Base-by-base conservation (phyloP, 2,113 vertebrate species). In the Pampusana beccarii region DNA sequence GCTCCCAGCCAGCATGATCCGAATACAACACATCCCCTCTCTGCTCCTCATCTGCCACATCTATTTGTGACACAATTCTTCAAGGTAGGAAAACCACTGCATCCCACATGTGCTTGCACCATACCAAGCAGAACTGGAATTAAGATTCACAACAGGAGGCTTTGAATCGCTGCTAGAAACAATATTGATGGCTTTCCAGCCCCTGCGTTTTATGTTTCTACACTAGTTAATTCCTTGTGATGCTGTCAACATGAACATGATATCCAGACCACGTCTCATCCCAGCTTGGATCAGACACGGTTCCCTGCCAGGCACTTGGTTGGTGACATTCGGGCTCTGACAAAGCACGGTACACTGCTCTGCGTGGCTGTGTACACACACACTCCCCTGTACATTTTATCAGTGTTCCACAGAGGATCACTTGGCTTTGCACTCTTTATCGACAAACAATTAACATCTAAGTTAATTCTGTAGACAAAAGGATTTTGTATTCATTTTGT, bases 371-470 rank as follows among this genome's bases (percentile, higher is more conserved):
- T 40, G 26, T 34, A 33, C 6, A 66, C 40, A 58, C 40, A 26
- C 8, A 8, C 17, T 5, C 18, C 12, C 18, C 31, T 5, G 42
- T 40, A 75, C 50, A 7, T 80, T 94, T 95, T 95, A 97, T 97
- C 96, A 92, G 67, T 74, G 82, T 87, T 95, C 95, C 96, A n/a
- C 90, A 97, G 82, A 97, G 92, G 73, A 92, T 67, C 85, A 77
- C 93, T 96, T 94, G 69, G 91, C 78, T 93, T 90, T 93, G 77
- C 66, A 44, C 54, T 91, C 74, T 34, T 88, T 86, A 61, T 90
- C 13, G 34, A 61, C 51, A 92, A 93, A 96, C 81, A 97, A 97
- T 97, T 97, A 98, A 96, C 94, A 96, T 65, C 46, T 42, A 77
- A 64, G 89, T 96, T 79, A 60, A 84, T 93, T 90, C 48, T 97